phyloP scores from a whole-genome alignment of 2,113 vertebrate species.

The Phaethon lepturus region DNA sequence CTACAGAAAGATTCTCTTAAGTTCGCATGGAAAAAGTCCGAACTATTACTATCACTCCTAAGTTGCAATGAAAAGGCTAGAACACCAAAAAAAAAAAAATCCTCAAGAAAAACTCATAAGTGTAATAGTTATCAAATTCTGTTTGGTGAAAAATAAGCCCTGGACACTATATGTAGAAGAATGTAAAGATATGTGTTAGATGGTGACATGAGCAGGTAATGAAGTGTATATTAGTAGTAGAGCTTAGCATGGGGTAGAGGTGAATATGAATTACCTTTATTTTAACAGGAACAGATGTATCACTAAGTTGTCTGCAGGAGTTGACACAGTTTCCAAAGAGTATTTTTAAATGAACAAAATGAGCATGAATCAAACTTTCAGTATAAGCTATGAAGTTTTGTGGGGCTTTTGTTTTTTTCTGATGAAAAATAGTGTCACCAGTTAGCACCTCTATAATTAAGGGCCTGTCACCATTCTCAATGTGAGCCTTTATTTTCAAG shows the following conservation, averaged over 20 bases:
- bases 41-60: background rate
- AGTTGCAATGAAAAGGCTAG: slow-evolving; percentile 48
- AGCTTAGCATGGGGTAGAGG: slow-evolving; percentile 79
- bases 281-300: slow-evolving; percentile 76
- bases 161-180: slow-evolving; percentile 59
- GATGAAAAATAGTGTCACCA: slow-evolving; percentile 55
- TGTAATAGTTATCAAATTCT: background rate
- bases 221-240: slow-evolving; percentile 79
- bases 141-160: slow-evolving; percentile 65
- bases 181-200: slow-evolving; percentile 80
- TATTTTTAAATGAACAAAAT: slow-evolving; percentile 82
- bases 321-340: slow-evolving; percentile 91
- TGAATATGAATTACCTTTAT: slow-evolving; percentile 72
- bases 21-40: background rate
- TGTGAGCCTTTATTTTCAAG: slow-evolving; percentile 74
- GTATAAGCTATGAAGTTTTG: slow-evolving; percentile 88
- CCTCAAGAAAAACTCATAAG: background rate
- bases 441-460: slow-evolving; percentile 65
- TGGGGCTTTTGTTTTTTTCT: background rate
- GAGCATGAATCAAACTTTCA: slow-evolving; percentile 76
- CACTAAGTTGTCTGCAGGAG: slow-evolving; percentile 80
- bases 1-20: background rate
- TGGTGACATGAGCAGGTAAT: slow-evolving; percentile 81
- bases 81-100: slow-evolving; percentile 2
- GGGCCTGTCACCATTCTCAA: slow-evolving; percentile 57